A percentile compares a stretch with the other conserved stretches of the same genome.
These are phyloP conservation scores for Elachura formosa DNA, from an alignment of 2,113 vertebrate species.

Conservation along the genomic window DNA sequence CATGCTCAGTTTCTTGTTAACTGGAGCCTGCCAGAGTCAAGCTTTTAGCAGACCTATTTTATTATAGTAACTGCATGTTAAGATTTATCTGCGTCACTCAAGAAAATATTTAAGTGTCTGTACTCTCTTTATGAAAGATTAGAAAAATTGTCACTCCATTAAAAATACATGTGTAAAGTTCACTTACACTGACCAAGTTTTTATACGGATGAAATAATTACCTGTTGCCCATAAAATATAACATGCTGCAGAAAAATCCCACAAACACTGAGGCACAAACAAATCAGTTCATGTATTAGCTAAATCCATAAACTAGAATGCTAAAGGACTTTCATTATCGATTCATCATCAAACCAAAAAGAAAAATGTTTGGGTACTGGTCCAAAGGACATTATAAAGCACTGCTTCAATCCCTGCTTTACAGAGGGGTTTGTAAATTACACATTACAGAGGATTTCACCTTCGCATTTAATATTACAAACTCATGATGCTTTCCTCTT, in stretches of 20 bases:
- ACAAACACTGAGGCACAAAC: not conserved
- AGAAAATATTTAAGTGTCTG: not conserved
- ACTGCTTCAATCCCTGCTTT: not conserved
- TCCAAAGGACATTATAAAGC: not conserved
- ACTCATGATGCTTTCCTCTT: not conserved
- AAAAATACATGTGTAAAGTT: not conserved
- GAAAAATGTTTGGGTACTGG: not conserved
- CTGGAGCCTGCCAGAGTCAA: not conserved
- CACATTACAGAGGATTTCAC: not conserved
- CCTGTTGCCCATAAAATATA: slow-evolving; percentile 19
- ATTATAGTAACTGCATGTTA: not conserved
- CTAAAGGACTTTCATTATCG: not conserved
- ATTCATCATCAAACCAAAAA: not conserved
- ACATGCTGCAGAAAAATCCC: not conserved
- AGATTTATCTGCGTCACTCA: not conserved
- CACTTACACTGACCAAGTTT: not conserved
- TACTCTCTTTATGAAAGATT: not conserved
- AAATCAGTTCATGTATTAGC: not conserved
- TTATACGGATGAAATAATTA: slow-evolving; percentile 14
- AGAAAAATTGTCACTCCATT: not conserved
- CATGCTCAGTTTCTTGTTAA: not conserved
- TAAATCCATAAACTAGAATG: not conserved
- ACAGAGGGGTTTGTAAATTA: too few relatives aligned
- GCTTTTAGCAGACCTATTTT: not conserved
- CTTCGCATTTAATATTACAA: not conserved